phyloP scores from a whole-genome alignment of 1,140 invertebrate species.

The Pinna nobilis region DNA sequence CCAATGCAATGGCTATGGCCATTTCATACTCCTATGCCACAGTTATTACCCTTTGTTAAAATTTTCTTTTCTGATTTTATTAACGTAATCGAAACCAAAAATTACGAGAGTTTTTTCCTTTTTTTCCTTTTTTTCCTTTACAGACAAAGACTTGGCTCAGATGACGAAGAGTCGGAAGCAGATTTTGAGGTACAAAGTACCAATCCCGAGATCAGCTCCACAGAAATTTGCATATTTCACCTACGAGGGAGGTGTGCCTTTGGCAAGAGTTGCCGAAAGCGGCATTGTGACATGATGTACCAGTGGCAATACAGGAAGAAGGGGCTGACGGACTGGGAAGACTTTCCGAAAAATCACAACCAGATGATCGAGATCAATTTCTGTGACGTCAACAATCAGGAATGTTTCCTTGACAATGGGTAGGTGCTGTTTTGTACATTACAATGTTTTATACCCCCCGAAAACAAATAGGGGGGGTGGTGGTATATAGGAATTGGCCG shows the following conservation, averaged over 20 bases:
- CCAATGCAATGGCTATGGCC: too few relatives aligned
- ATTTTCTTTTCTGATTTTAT: too few relatives aligned
- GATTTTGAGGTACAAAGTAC: background rate
- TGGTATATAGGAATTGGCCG: background rate
- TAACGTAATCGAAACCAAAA: too few relatives aligned
- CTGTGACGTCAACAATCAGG: constrained; percentile 15
- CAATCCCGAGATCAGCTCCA: background rate
- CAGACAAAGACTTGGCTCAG: constrained; percentile 2
- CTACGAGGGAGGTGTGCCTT: constrained; percentile 38
- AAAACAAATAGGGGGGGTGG: background rate
- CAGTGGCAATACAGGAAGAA: constrained; percentile 42
- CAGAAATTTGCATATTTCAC: constrained; percentile 43
- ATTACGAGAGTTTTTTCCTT: too few relatives aligned
- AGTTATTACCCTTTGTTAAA: too few relatives aligned
- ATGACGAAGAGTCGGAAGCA: constrained; percentile 12
- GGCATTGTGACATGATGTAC: constrained; percentile 32
- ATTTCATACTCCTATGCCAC: too few relatives aligned
- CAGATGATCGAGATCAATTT: constrained; percentile 25
- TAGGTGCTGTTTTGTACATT: constrained; percentile 4
- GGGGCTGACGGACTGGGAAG: constrained; percentile 22
- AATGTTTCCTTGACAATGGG: constrained; percentile 25
- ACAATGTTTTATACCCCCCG: background rate
- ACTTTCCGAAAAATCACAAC: constrained; percentile 22
- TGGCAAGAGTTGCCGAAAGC: constrained; percentile 30
- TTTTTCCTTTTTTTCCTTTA: too few relatives aligned